Base-by-base conservation (phyloP, 1,140 invertebrate species). In the Papilio polytes region DNA sequence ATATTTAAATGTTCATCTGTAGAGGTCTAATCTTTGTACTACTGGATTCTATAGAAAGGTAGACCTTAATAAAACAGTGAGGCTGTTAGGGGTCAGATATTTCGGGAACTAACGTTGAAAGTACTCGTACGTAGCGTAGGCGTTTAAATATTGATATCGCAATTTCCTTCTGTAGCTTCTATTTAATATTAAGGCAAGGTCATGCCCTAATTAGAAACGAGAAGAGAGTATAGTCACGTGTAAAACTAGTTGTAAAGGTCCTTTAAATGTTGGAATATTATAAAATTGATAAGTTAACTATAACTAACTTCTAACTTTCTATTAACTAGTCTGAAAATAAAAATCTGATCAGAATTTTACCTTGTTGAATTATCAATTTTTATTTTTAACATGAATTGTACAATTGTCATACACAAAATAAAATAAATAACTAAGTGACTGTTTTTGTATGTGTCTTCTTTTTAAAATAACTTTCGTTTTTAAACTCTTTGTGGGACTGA, bases 91-190 rank as follows among this genome's bases (percentile, higher is more conserved):
- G n/a, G 74, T 77, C 74, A 83, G 81, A 80, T 81, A 78, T 79
- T 83, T 79, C 41, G 53, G 22, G n/a, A 70, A 15, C 41, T 74
- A 74, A 80, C 59, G 77, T 82, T 83, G 74, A 83, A 84, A 82
- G 73, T 80, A 70, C 22, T 70, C 63, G 22, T 59, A 80, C 81
- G 83, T 83, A 85, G 79, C 80, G 63, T 74, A 41, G 81, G 70
- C 78, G 22, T 82, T 90, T 87, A 89, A 91, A 91, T 91, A 91
- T 90, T 90, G 87, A 91, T 88, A 85, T 59, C 80, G 83, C 89
- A 91, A 91, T 90, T 85, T 87, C 79, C 84, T 84, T 89, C 84
- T 85, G 85, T 81, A 86, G 84, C 79, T 85, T 78, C 79, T 85
- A 36, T 78, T 79, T 86, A 80, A 87, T 86, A 83, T 80, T 83